Evolutionary conservation across 2,888 invertebrate species (phyloP).

Genomic region (Nycteola revayana): DNA sequence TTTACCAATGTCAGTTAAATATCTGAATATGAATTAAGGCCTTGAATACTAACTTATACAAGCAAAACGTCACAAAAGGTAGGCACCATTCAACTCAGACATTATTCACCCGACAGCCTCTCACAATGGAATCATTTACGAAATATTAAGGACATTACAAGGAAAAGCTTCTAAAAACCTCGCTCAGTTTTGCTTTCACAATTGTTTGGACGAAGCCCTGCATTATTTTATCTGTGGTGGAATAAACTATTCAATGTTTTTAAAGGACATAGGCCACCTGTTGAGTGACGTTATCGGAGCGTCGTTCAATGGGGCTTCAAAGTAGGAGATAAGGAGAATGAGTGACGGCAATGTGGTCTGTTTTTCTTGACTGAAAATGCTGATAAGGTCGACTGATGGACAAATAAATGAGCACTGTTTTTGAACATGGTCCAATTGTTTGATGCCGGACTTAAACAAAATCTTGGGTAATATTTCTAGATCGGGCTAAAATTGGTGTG

Average conservation of each 20-base stretch:
- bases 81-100: constrained; percentile 30
- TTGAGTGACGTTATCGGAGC: constrained; percentile 29
- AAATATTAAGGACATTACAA: constrained; percentile 59
- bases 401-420: too few species aligned
- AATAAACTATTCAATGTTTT: constrained; percentile 60
- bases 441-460: too few species aligned
- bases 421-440: too few species aligned
- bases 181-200: constrained; percentile 38
- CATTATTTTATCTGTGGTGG: constrained; percentile 39
- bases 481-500: too few species aligned
- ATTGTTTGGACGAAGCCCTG: constrained; percentile 29
- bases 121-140: constrained; percentile 46
- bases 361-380: constrained; percentile 7
- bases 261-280: constrained; percentile 50
- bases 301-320: constrained; percentile 8
- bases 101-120: constrained; percentile 35
- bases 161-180: constrained; percentile 50
- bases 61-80: constrained; percentile 34
- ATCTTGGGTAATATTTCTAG: too few species aligned
- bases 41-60: constrained; percentile 26
- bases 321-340: constrained; percentile 28
- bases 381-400: too few species aligned
- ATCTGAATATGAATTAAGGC: constrained; percentile 16
- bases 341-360: constrained; percentile 11
- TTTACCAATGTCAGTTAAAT: constrained; percentile 8